These are phyloP conservation scores for Euproctis similis DNA, from an alignment of 2,888 invertebrate genomes.

Conservation along the genomic window DNA sequence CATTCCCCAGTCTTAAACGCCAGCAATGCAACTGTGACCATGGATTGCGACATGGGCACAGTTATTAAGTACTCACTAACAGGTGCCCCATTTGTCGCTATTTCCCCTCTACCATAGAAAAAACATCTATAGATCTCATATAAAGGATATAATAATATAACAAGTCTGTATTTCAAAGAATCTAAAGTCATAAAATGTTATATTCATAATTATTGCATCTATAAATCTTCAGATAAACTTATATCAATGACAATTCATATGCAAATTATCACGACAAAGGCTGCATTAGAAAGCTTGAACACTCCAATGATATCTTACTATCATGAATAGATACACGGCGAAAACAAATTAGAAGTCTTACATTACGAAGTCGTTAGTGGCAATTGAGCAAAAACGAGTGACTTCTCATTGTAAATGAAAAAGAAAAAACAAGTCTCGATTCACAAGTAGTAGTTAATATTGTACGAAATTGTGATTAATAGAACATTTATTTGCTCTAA, in stretches of 20 bases:
- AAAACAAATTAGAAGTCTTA: conserved; percentile 46
- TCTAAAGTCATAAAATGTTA: too few relatives aligned
- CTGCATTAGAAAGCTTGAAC: conserved; percentile 60
- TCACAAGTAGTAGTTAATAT: conserved; percentile 34
- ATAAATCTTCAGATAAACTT: conserved; percentile 51
- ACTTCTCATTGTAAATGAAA: conserved; percentile 21
- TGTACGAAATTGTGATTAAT: conserved; percentile 51
- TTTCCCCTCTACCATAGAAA: too few relatives aligned
- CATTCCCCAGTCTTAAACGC: conserved; percentile 31
- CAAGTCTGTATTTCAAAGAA: too few relatives aligned
- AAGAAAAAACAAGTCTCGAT: conserved; percentile 44
- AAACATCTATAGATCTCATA: too few relatives aligned
- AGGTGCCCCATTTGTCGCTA: too few relatives aligned
- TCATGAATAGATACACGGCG: conserved; percentile 37
- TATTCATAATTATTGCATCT: conserved; percentile 48
- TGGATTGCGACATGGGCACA: too few relatives aligned
- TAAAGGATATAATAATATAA: too few relatives aligned
- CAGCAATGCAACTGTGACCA: too few relatives aligned
- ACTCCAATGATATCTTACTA: conserved; percentile 37
- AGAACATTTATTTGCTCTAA: conserved; percentile 60
- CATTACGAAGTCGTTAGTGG: conserved; percentile 51
- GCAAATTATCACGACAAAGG: conserved; percentile 45
- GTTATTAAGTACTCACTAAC: too few relatives aligned
- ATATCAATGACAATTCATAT: conserved; percentile 29
- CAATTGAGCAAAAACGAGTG: conserved; percentile 59